Evolutionary conservation across 1,140 invertebrate species (phyloP), one percentile per base, ranked within the genome.

Genomic region (Coelopa frigida): DNA sequence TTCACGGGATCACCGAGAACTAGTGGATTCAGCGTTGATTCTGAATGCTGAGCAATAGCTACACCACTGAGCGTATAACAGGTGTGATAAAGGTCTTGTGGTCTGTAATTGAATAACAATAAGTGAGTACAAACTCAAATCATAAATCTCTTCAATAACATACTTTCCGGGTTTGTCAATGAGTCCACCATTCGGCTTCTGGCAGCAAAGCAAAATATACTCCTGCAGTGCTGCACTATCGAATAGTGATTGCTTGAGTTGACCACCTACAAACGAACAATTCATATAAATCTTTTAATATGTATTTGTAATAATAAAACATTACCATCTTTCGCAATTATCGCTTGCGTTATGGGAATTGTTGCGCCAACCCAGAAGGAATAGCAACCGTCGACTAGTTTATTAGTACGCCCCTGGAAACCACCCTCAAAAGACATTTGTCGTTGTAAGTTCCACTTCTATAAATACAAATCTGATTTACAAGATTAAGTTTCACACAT

Each of bases 321-420:
- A n/a, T 33, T 70, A 63, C 73, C 74, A 57, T 74, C 61, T 45
- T 70, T 69, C 11, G 61, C 57, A 21, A 86, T 64, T 32, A 79
- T 72, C 27, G 74, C 72, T 51, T 85, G 77, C 6, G 90, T 77
- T 22, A 83, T 73, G 29, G 91, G 88, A 68, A 98, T 92, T 27
- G 83, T 78, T 23, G 85, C 94, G 21, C 91, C 93, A 74, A 95
- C 91, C 96, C 96, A 99, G 75, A 98, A 99, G 3, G 92, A 95
- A 70, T 99, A 99, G 73, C 96, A 99, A 6, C 88, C 87, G 76
- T 99, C 96, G 2, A 99, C 95, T 43, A 98, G 72, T 75, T 99
- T 99, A 71, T 98, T 98, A 4, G 96, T 97, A 58, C 96, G 75
- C 2, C 93, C 93, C 76, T 90, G 87, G 61, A 96, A 96, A 17